These are phyloP conservation scores for Blennius ocellaris DNA, from an alignment of 2,113 vertebrate species.

Conservation along the genomic window DNA sequence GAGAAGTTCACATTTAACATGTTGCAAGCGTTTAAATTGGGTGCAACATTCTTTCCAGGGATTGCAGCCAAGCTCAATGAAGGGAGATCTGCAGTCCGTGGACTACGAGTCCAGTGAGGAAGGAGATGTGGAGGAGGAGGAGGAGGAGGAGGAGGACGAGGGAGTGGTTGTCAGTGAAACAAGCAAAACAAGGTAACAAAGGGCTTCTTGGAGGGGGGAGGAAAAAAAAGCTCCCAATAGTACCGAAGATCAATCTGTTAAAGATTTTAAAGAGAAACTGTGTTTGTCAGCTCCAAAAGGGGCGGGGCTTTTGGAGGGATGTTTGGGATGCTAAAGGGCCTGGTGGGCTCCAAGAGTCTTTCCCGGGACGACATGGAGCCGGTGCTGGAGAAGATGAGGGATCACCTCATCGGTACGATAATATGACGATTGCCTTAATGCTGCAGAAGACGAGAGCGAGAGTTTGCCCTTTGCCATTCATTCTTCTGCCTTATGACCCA, in stretches of 20 bases:
- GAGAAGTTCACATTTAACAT: not conserved
- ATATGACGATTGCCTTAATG: not conserved
- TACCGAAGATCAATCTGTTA: not conserved
- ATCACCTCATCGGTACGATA: constrained; percentile 92
- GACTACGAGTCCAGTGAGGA: constrained; percentile 92
- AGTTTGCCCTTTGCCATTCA: not conserved
- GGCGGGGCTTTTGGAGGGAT: constrained; percentile 91
- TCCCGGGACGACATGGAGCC: constrained; percentile 92
- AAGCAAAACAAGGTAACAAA: constrained; percentile 77
- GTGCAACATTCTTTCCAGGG: constrained; percentile 48
- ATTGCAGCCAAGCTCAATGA: constrained; percentile 78
- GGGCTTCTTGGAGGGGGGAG: not conserved
- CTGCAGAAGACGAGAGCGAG: not conserved
- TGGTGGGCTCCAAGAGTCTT: constrained; percentile 97
- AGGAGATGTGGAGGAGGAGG: constrained; percentile 71
- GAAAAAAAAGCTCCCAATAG: not conserved
- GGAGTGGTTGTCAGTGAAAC: constrained; percentile 78
- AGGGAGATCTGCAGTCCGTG: constrained; percentile 89
- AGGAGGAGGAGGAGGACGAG: constrained; percentile 42
- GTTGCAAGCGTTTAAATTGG: not conserved
- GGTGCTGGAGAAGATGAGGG: constrained; percentile 96
- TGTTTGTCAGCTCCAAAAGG: constrained; percentile 83
- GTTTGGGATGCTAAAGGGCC: constrained; percentile 97
- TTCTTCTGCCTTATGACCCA: not conserved
- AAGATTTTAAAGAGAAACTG: no score